These are phyloP conservation scores for Parapristionchus giblindavisi DNA, from an alignment of 2,888 invertebrate species.

Conservation along the genomic window DNA sequence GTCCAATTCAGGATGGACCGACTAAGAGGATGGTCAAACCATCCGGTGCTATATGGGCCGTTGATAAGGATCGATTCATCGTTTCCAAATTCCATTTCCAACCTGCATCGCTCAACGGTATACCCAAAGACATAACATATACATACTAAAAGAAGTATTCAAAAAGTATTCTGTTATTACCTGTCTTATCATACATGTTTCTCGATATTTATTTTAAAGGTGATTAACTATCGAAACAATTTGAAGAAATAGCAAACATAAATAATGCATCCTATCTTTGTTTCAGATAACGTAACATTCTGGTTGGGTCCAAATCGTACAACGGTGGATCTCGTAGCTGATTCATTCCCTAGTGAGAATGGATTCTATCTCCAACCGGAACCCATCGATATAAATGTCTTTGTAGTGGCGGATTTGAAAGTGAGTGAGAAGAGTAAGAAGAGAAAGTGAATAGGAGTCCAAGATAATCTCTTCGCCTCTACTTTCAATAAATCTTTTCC, in stretches of 20 bases:
- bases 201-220: too few species aligned
- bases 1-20: slow-evolving; percentile 36
- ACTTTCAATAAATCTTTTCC: not conserved
- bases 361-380: slow-evolving; percentile 66
- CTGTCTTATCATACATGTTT: not conserved
- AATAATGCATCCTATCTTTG: not conserved
- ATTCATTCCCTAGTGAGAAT: slow-evolving; percentile 66
- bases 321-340: slow-evolving; percentile 53
- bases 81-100: slow-evolving; percentile 68
- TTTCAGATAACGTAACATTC: slow-evolving; percentile 69
- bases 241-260: not conserved
- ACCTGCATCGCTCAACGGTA: slow-evolving; percentile 58
- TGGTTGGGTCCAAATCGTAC: slow-evolving; percentile 66
- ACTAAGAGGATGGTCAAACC: slow-evolving; percentile 44
- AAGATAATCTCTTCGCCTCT: too few species aligned
- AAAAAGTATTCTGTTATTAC: not conserved
- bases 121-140: not conserved
- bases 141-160: not conserved
- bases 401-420: slow-evolving; percentile 45
- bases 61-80: slow-evolving; percentile 62
- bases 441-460: slow-evolving; percentile 24
- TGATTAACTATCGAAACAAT: not conserved
- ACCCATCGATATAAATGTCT: slow-evolving; percentile 58
- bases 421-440: slow-evolving; percentile 26
- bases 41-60: slow-evolving; percentile 65